These are phyloP conservation scores for Dinoponera quadriceps DNA, from an alignment of 1,140 invertebrate species.

Conservation along the genomic window DNA sequence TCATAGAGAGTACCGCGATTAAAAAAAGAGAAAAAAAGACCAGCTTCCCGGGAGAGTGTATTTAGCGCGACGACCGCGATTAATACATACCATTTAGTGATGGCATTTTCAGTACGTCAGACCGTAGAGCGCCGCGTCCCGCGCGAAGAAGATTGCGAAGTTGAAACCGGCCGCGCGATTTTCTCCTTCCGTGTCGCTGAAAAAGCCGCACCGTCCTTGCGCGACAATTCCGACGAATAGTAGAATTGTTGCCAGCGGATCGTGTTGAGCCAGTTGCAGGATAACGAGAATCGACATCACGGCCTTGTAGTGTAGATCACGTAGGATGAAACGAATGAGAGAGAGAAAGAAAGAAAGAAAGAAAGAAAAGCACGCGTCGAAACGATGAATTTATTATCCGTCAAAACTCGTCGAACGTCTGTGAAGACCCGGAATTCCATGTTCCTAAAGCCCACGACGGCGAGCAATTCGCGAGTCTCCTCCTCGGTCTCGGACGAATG, in stretches of 20 bases:
- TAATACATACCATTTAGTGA: conserved; percentile 73
- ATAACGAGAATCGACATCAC: conserved; percentile 31
- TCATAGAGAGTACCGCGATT: conserved; percentile 23
- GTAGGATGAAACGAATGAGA: too few relatives aligned
- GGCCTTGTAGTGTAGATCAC: conserved; percentile 7
- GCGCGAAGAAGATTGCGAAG: conserved; percentile 48
- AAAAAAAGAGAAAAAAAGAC: too few relatives aligned
- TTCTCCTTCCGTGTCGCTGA: background rate
- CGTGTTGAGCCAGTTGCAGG: conserved; percentile 20
- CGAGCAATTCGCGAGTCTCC: background rate
- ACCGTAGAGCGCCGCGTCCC: conserved; percentile 77
- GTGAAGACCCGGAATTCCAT: background rate
- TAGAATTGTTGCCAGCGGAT: conserved; percentile 37
- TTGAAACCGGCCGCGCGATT: background rate
- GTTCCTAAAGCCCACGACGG: background rate
- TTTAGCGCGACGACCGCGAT: background rate
- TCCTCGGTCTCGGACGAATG: background rate
- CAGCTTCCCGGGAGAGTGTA: conserved; percentile 9
- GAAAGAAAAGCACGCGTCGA: too few relatives aligned
- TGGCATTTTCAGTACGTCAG: conserved; percentile 83
- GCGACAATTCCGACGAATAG: conserved; percentile 13
- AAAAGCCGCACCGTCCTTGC: background rate
- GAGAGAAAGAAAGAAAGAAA: too few relatives aligned
- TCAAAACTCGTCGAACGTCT: too few relatives aligned
- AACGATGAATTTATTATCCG: too few relatives aligned